phyloP scores from a whole-genome alignment of 2,797 vertebrate genomes.

The Myiotriccus ornatus region DNA sequence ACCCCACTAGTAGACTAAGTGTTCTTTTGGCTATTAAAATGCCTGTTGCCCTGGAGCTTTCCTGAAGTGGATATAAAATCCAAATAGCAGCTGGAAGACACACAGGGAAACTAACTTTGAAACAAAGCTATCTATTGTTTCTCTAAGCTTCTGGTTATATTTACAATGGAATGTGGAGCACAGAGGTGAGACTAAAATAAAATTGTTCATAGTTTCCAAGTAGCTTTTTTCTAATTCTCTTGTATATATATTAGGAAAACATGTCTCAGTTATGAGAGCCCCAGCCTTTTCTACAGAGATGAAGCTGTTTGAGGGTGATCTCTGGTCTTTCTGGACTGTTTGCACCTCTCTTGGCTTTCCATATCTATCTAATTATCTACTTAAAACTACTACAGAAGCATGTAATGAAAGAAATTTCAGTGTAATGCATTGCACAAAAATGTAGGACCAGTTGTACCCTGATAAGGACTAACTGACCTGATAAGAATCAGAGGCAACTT shows the following conservation, averaged over 20 bases:
- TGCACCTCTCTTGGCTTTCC: not conserved
- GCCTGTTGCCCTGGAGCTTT: not conserved
- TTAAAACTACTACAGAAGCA: not conserved
- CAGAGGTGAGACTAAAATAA: not conserved
- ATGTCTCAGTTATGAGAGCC: rapidly evolving
- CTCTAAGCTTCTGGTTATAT: not conserved
- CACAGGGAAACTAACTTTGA: not conserved
- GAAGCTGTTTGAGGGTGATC: not conserved
- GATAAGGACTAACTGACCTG: not conserved
- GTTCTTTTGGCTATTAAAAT: not conserved
- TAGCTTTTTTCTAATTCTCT: not conserved
- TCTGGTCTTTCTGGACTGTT: not conserved
- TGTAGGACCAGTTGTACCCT: not conserved
- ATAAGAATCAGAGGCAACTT: not conserved
- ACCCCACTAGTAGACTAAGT: not conserved
- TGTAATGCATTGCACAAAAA: not conserved
- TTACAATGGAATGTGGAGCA: not conserved
- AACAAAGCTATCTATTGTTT: not conserved
- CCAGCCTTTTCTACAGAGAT: not conserved
- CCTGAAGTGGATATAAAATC: not conserved
- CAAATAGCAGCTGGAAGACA: not conserved
- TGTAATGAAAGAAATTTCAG: not conserved
- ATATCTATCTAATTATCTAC: not conserved
- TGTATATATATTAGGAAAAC: not conserved
- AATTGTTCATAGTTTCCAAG: not conserved